phyloP scores from a whole-genome alignment of 2,888 invertebrate species.

The Epistrophe eligans region DNA sequence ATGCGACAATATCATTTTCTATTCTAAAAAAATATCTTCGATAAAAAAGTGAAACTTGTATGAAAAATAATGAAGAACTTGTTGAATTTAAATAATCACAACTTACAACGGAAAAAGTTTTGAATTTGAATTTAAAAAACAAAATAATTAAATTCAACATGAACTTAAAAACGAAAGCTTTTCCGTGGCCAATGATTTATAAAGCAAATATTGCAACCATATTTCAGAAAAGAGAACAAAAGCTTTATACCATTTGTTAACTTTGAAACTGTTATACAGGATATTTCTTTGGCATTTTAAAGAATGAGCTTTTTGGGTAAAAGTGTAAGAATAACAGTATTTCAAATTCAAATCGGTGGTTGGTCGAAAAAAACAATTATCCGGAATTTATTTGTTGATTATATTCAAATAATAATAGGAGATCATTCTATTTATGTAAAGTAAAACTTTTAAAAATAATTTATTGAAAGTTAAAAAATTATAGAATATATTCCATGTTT shows the following conservation, averaged over 20 bases:
- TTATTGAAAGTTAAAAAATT: too few relatives aligned
- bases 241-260: constrained; percentile 33
- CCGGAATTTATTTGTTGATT: too few relatives aligned
- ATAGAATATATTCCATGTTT: too few relatives aligned
- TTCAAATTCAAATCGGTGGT: constrained; percentile 17
- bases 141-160: not conserved
- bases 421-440: too few relatives aligned
- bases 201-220: constrained; percentile 25
- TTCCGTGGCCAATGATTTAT: not conserved
- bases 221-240: not conserved
- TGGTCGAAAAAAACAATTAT: not conserved
- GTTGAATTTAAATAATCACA: not conserved
- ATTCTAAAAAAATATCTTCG: too few relatives aligned
- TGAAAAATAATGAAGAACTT: too few relatives aligned
- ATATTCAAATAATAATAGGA: too few relatives aligned
- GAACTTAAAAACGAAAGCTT: not conserved
- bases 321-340: not conserved
- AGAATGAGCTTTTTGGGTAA: not conserved
- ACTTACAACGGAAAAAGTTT: not conserved
- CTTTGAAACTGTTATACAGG: constrained; percentile 18
- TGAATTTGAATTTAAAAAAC: not conserved
- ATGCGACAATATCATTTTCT: too few relatives aligned
- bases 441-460: too few relatives aligned
- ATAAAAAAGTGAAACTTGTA: too few relatives aligned
- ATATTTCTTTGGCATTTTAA: not conserved